phyloP scores from a whole-genome alignment of 2,797 vertebrate genomes.

The Microcaecilia unicolor region DNA sequence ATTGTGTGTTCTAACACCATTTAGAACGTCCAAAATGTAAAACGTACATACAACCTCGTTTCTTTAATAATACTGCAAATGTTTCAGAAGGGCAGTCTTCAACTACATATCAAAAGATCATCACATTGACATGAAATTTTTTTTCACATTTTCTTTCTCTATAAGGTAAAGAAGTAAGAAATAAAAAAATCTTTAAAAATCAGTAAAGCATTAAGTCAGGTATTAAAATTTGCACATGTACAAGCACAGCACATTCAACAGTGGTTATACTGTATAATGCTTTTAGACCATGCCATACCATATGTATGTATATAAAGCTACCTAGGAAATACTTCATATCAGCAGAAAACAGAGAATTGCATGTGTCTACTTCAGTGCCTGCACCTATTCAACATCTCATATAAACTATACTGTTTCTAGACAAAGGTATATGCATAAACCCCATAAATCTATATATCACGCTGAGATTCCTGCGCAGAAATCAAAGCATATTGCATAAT shows the following conservation, averaged over 20 bases:
- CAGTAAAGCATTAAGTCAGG: conserved; percentile 53
- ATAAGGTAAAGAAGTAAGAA: conserved; percentile 39
- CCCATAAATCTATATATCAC: too few relatives aligned
- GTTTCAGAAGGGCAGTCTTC: conserved; percentile 49
- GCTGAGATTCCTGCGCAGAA: too few relatives aligned
- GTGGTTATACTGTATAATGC: conserved; percentile 40
- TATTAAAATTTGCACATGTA: conserved; percentile 54
- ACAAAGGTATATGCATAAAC: too few relatives aligned
- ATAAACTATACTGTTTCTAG: too few relatives aligned
- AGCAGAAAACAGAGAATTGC: too few relatives aligned
- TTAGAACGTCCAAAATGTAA: conserved; percentile 54
- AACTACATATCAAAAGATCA: conserved; percentile 76
- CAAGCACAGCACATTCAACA: conserved; percentile 50
- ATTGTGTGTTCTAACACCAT: conserved; percentile 60
- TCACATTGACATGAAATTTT: conserved; percentile 41
- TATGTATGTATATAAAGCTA: conserved; percentile 42
- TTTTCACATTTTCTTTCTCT: conserved; percentile 36
- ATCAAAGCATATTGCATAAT: too few relatives aligned
- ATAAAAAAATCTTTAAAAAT: conserved; percentile 51
- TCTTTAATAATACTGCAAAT: conserved; percentile 70
- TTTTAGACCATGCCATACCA: conserved; percentile 47
- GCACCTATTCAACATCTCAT: too few relatives aligned
- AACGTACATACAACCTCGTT: conserved; percentile 57
- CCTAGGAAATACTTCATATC: conserved; percentile 32
- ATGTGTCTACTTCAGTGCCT: too few relatives aligned